Percentiles rank a stretch among this genome's conserved stretches.
Evolutionary conservation across 30 jellyfish, hydroid and myxozoan genomes (phyloP).

Genomic region (Turritopsis dohrnii): DNA sequence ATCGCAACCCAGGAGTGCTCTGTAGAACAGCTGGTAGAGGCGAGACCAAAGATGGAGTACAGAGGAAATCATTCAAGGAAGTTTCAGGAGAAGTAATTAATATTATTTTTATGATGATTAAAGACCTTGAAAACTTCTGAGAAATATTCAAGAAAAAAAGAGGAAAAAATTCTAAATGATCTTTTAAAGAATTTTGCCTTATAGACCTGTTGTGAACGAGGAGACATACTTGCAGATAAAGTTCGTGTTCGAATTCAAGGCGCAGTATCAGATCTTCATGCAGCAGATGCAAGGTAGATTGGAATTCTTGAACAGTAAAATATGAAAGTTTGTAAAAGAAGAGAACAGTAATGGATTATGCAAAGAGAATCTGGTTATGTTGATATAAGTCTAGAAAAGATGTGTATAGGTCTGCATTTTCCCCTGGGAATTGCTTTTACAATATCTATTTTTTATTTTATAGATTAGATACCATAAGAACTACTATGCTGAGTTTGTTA

Average conservation of each 20-base stretch:
- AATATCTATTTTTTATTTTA: too few species aligned
- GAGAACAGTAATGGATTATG: too few species aligned
- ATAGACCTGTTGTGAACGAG: not conserved
- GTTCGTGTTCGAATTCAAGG: conserved; percentile 20
- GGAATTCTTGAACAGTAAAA: not conserved
- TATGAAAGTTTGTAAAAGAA: not conserved
- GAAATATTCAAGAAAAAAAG: not conserved
- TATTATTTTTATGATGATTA: too few species aligned
- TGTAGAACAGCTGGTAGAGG: not conserved
- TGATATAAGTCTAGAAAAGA: too few species aligned
- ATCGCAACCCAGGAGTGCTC: not conserved
- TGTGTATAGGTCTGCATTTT: too few species aligned
- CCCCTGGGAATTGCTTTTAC: too few species aligned
- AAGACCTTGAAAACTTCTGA: not conserved
- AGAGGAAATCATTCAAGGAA: not conserved
- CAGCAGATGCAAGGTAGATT: conserved; percentile 20
- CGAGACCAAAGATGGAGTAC: not conserved
- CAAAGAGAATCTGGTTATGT: too few species aligned
- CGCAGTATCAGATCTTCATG: conserved; percentile 23
- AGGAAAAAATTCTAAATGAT: too few species aligned
- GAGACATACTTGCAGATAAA: not conserved
- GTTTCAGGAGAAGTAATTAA: not conserved
- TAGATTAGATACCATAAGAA: too few species aligned
- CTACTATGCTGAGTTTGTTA: too few species aligned
- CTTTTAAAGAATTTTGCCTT: not conserved